These are phyloP conservation scores for Ctenomys sociabilis DNA, from an alignment of 2,113 vertebrate genomes.

Conservation along the genomic window DNA sequence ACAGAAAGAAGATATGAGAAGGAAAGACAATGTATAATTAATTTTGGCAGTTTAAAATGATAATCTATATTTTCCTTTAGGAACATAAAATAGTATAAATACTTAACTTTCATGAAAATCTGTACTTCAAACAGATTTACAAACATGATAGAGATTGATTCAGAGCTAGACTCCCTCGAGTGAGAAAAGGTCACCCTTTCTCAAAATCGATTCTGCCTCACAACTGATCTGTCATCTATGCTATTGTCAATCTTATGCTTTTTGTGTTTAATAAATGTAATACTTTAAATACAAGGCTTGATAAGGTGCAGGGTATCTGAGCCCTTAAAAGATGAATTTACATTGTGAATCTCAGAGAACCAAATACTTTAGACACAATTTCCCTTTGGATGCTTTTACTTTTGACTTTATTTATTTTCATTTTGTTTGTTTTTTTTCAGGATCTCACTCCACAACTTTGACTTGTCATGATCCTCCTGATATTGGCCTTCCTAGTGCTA, in stretches of 20 bases:
- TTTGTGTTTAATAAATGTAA: background rate
- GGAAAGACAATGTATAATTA: background rate
- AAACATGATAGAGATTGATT: background rate
- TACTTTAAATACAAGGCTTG: background rate
- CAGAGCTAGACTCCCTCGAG: background rate
- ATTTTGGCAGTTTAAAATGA: background rate
- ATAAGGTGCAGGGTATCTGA: background rate
- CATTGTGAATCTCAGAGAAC: background rate
- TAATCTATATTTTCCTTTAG: background rate
- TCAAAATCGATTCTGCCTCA: background rate
- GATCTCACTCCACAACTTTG: no score
- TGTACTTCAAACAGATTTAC: background rate
- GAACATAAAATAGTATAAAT: background rate
- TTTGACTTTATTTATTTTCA: no score
- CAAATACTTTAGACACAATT: background rate
- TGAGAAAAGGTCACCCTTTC: background rate
- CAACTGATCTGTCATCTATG: background rate
- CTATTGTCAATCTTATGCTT: background rate
- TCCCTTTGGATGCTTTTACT: background rate
- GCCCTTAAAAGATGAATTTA: background rate
- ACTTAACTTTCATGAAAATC: constrained; percentile 7
- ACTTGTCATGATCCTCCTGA: no score
- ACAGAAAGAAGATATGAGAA: background rate
- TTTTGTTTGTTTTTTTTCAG: no score
- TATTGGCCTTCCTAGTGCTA: no score